Conservation (phyloP, 2,888 invertebrate species). For the Monochamus alternatus region DNA sequence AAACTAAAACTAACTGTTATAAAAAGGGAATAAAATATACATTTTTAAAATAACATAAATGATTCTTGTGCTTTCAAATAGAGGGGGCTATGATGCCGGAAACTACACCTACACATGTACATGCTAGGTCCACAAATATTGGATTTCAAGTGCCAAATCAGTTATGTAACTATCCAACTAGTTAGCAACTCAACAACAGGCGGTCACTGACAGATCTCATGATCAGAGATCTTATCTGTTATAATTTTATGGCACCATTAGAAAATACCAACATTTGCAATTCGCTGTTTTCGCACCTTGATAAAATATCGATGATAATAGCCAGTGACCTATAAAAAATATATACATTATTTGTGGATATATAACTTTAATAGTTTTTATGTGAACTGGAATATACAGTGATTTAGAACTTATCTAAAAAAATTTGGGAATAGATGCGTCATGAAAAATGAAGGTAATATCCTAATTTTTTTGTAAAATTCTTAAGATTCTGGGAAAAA, state of each 20-base stretch:
- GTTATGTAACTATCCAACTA: not conserved
- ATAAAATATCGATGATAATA: no score
- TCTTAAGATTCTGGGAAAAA: no score
- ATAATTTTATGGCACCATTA: not conserved
- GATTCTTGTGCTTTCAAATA: not conserved
- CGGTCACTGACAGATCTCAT: not conserved
- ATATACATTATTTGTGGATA: no score
- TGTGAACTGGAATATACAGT: no score
- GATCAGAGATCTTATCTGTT: not conserved
- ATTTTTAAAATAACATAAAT: not conserved
- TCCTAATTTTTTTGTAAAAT: no score
- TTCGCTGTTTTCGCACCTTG: no score
- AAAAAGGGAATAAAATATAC: not conserved
- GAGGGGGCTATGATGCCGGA: not conserved
- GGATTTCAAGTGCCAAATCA: constrained; percentile 1
- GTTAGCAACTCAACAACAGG: not conserved
- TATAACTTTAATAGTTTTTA: no score
- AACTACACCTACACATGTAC: not conserved
- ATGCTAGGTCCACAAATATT: not conserved
- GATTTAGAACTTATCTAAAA: no score
- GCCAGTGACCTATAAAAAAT: no score
- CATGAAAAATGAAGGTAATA: no score
- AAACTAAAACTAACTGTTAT: not conserved
- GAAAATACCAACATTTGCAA: not conserved
- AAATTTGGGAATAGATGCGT: no score